These are phyloP conservation scores for Tachypleus tridentatus DNA, from an alignment of 1,140 invertebrate genomes.

Conservation along the genomic window DNA sequence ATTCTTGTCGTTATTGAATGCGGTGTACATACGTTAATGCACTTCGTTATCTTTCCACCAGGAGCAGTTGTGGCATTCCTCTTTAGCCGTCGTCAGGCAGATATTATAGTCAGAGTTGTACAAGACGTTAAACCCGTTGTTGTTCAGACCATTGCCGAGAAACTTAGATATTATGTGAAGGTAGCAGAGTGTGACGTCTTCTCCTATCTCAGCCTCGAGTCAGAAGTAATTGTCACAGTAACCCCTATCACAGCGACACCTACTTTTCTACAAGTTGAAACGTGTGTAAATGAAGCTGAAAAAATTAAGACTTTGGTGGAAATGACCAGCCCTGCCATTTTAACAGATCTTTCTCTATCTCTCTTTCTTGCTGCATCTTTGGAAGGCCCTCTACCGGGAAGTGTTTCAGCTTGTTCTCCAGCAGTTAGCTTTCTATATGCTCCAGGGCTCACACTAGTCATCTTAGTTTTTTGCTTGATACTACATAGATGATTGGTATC, in stretches of 20 bases:
- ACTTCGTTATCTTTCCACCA: slow-evolving; percentile 18
- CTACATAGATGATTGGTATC: too few species aligned
- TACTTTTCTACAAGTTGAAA: slow-evolving; percentile 55
- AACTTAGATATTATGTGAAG: slow-evolving; percentile 57
- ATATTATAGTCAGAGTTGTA: slow-evolving; percentile 39
- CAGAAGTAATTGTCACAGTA: slow-evolving; percentile 63
- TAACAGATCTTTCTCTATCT: slow-evolving; percentile 14
- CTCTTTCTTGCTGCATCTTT: neutral
- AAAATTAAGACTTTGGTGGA: slow-evolving; percentile 65
- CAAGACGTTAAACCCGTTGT: slow-evolving; percentile 45
- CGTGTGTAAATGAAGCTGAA: slow-evolving; percentile 71
- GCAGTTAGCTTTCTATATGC: too few species aligned
- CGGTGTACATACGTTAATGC: too few species aligned
- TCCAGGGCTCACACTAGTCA: too few species aligned
- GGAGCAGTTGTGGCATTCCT: slow-evolving; percentile 59
- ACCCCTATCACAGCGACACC: slow-evolving; percentile 45
- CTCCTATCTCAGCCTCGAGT: slow-evolving; percentile 67
- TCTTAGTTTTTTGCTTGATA: too few species aligned
- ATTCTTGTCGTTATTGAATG: too few species aligned
- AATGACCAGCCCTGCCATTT: slow-evolving; percentile 13
- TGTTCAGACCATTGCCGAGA: slow-evolving; percentile 50
- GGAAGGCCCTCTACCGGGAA: too few species aligned
- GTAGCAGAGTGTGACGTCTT: slow-evolving; percentile 65
- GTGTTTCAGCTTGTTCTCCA: too few species aligned
- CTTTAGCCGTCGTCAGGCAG: slow-evolving; percentile 43